These are phyloP conservation scores for Ectemnius cavifrons DNA, from an alignment of 2,888 invertebrate genomes.

Conservation along the genomic window DNA sequence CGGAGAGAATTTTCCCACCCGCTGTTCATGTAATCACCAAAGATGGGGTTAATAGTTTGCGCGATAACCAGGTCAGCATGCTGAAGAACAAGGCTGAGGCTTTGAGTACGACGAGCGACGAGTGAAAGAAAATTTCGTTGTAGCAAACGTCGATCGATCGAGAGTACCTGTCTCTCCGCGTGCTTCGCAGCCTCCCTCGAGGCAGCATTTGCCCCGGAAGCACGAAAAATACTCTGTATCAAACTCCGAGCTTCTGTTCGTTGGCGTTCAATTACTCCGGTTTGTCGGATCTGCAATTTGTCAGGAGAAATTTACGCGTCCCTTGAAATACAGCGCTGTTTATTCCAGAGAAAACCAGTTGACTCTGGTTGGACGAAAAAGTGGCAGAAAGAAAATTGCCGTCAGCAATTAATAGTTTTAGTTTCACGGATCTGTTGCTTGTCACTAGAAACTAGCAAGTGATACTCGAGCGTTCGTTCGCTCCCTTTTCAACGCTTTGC, in stretches of 20 bases:
- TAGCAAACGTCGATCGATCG: no score
- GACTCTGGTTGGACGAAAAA: constrained; percentile 15
- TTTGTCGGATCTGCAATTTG: constrained; percentile 11
- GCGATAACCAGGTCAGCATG: no score
- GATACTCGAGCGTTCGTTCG: constrained; percentile 23
- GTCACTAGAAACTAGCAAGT: constrained; percentile 31
- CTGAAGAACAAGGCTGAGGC: no score
- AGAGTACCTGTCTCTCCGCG: no score
- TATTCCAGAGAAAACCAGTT: constrained; percentile 22
- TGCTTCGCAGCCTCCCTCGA: no score
- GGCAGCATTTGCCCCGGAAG: no score
- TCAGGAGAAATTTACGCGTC: background rate
- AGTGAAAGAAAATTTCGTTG: no score
- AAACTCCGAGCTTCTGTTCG: background rate
- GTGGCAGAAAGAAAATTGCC: constrained; percentile 4
- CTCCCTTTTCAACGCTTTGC: constrained; percentile 10
- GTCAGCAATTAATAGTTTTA: constrained; percentile 34
- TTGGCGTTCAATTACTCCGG: no score
- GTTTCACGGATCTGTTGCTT: constrained; percentile 12
- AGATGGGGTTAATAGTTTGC: no score
- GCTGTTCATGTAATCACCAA: no score
- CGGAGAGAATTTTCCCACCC: no score
- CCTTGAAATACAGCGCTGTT: constrained; percentile 28
- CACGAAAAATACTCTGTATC: background rate
- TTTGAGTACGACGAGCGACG: no score